These are phyloP conservation scores for Pseudorhiza aurosa DNA, from an alignment of 30 jellyfish, hydroid and myxozoan species.

Conservation along the genomic window DNA sequence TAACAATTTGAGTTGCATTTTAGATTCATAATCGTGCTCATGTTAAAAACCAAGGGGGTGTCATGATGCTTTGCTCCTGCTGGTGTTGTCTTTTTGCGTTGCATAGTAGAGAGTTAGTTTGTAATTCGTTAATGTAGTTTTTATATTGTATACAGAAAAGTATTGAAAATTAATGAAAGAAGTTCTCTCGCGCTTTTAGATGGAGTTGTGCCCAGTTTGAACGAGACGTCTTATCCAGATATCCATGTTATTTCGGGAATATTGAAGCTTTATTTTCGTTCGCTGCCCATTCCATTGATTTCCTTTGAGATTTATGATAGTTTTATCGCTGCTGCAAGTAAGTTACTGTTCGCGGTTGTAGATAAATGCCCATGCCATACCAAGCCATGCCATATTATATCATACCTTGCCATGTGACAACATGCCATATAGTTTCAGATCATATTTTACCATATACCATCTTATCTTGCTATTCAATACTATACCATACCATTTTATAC, in stretches of 20 bases:
- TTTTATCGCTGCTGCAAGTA: slow-evolving; percentile 92
- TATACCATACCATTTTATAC: not conserved
- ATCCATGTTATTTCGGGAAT: slow-evolving; percentile 85
- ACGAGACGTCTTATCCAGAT: slow-evolving; percentile 55
- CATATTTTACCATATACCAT: not conserved
- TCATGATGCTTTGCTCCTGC: no score
- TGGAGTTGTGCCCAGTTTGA: slow-evolving; percentile 90
- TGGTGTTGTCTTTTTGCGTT: no score
- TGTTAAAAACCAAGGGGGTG: no score
- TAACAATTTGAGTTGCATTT: no score
- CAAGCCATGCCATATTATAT: not conserved
- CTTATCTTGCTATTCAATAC: not conserved
- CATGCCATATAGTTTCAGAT: not conserved
- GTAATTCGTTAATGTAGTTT: no score
- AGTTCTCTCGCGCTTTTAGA: slow-evolving; percentile 37
- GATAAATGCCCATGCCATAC: not conserved
- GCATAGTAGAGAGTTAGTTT: no score
- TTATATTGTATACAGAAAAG: no score
- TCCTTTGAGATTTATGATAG: slow-evolving; percentile 84
- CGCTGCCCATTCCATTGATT: slow-evolving; percentile 93
- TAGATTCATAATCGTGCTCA: no score
- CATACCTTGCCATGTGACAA: no score
- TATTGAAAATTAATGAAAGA: not conserved
- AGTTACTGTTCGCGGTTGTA: slow-evolving; percentile 45
- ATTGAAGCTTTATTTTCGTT: slow-evolving; percentile 82